Conservation (phyloP, 2,888 invertebrate species). For the Thalpophila matura region DNA sequence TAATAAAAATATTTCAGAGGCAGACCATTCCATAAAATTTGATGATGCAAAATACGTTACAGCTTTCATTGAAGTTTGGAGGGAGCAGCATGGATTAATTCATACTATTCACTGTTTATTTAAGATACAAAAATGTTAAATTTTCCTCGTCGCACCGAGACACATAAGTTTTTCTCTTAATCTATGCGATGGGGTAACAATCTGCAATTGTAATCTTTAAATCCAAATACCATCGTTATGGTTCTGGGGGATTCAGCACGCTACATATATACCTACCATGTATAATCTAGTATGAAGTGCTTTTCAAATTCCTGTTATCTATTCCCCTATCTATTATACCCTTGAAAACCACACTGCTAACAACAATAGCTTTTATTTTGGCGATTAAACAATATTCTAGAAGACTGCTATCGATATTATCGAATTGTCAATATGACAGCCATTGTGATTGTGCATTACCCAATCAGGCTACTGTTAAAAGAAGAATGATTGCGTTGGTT, state of each 20-base stretch:
- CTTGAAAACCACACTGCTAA: no score
- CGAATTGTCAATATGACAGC: neutral
- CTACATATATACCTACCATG: neutral
- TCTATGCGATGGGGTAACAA: constrained; percentile 40
- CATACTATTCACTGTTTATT: no score
- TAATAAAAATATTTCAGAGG: no score
- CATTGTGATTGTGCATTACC: neutral
- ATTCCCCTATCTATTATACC: no score
- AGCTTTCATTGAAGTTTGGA: no score
- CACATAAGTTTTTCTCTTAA: constrained; percentile 27
- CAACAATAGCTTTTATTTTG: neutral
- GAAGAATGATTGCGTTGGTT: no score
- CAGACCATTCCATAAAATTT: no score
- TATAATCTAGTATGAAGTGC: neutral
- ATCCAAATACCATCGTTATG: constrained; percentile 21
- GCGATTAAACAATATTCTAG: neutral
- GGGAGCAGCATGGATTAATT: no score
- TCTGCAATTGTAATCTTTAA: constrained; percentile 46
- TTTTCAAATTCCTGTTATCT: neutral
- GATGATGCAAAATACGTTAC: no score
- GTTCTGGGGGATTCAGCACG: neutral
- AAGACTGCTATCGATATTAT: neutral
- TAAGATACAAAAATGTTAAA: no score
- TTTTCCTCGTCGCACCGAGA: neutral
- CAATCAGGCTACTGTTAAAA: no score